Percentiles rank a stretch among this genome's conserved stretches.
phyloP scores from a whole-genome alignment of 2,797 vertebrate species.

The Mastacembelus armatus region DNA sequence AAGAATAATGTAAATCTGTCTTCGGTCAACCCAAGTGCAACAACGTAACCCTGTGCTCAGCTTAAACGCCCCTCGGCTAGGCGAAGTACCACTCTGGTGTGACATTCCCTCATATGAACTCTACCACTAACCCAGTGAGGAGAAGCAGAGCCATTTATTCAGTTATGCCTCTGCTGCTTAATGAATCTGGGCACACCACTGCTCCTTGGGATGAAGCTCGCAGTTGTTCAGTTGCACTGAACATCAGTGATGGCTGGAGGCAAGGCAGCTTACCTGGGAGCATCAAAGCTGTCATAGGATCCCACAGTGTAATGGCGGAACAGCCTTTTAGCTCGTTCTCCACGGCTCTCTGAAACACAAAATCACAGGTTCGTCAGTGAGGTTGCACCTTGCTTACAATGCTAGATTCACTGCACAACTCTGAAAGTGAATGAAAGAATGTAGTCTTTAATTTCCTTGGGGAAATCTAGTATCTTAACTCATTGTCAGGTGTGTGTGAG shows the following conservation, averaged over 20 bases:
- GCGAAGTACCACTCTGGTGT: not conserved
- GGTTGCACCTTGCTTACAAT: not conserved
- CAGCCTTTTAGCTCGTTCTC: slow-evolving; percentile 91
- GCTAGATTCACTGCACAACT: not conserved
- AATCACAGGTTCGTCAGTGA: slow-evolving; percentile 40
- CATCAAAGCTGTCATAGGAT: slow-evolving; percentile 95
- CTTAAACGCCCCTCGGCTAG: slow-evolving; percentile 1
- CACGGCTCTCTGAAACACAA: slow-evolving; percentile 85
- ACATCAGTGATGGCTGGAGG: not conserved
- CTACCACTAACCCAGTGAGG: not conserved
- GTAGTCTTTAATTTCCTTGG: not conserved
- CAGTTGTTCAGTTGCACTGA: slow-evolving; percentile 3
- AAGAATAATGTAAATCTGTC: slow-evolving; percentile 13
- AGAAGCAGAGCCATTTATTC: not conserved
- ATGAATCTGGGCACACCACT: not conserved
- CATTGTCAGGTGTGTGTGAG: not conserved
- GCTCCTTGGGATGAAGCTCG: not conserved
- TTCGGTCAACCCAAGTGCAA: slow-evolving; percentile 12
- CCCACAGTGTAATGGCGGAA: slow-evolving; percentile 96
- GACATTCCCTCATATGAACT: not conserved
- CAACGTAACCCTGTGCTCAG: slow-evolving; percentile 12
- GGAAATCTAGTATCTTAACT: slow-evolving; percentile 3
- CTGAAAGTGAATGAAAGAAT: not conserved
- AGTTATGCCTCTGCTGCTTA: not conserved
- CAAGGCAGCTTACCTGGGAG: slow-evolving; percentile 84